Conservation (phyloP, 2,888 invertebrate species). For the Neoaliturus tenellus region DNA sequence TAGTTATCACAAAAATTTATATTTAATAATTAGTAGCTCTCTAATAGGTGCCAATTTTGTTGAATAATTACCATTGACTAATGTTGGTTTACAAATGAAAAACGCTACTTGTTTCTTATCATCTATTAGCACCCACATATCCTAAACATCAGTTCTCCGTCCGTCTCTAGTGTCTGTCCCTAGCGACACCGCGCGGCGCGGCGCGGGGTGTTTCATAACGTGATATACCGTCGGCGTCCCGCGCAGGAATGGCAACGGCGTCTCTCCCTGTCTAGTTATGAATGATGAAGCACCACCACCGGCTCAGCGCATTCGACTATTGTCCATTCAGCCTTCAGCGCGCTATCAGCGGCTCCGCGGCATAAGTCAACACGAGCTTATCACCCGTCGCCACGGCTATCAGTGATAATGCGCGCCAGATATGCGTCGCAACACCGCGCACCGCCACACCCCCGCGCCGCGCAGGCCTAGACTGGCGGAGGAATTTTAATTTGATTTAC, state of each 20-base stretch:
- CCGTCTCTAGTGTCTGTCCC: too few species aligned
- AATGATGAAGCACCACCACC: conserved; percentile 9
- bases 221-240: conserved; percentile 1
- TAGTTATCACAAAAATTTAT: too few species aligned
- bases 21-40: too few species aligned
- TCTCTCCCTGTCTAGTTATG: conserved; percentile 24
- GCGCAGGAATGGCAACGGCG: neutral
- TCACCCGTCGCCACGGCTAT: neutral
- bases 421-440: neutral
- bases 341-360: neutral
- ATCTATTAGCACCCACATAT: too few species aligned
- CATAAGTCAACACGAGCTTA: neutral
- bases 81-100: too few species aligned
- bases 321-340: conserved; percentile 24
- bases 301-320: conserved; percentile 15
- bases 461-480: neutral
- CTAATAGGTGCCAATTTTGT: too few species aligned
- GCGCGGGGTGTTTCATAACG: neutral
- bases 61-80: too few species aligned
- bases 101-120: too few species aligned
- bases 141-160: too few species aligned
- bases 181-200: neutral
- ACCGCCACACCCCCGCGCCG: neutral
- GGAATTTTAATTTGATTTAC: neutral
- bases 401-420: neutral